These are phyloP conservation scores for Iphiclides podalirius DNA, from an alignment of 2,888 invertebrate species.

Conservation along the genomic window DNA sequence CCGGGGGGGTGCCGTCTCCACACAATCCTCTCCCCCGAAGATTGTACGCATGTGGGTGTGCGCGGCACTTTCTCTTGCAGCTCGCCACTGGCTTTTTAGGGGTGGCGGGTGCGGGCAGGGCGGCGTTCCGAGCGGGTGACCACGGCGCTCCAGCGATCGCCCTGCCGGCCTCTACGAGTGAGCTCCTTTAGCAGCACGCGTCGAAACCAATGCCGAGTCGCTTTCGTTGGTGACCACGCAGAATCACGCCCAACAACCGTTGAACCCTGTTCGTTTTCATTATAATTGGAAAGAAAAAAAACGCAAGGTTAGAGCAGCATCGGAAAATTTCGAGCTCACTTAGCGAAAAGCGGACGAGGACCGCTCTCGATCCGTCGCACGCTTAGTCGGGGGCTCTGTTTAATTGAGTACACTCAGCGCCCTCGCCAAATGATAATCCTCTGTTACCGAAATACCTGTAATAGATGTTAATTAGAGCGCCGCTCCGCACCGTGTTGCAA, in stretches of 20 bases:
- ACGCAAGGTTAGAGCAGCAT: too few species aligned
- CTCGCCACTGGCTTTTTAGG: slow-evolving; percentile 81
- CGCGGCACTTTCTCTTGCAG: slow-evolving; percentile 82
- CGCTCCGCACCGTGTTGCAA: slow-evolving; percentile 58
- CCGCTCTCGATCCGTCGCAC: slow-evolving; percentile 11
- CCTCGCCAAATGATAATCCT: slow-evolving; percentile 75
- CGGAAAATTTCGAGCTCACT: slow-evolving; percentile 5
- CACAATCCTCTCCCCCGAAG: slow-evolving; percentile 70
- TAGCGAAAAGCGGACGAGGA: slow-evolving; percentile 27
- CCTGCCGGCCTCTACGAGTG: slow-evolving; percentile 18
- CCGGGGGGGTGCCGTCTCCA: slow-evolving; percentile 65
- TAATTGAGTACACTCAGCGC: slow-evolving; percentile 78
- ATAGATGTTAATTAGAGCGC: slow-evolving; percentile 77
- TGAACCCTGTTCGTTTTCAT: too few species aligned
- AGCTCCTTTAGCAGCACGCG: too few species aligned
- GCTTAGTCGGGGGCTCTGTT: slow-evolving; percentile 43
- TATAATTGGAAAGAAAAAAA: too few species aligned
- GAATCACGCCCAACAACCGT: too few species aligned
- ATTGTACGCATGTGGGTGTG: slow-evolving; percentile 77
- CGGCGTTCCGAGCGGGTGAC: slow-evolving; percentile 77
- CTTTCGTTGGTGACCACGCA: too few species aligned
- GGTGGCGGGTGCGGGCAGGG: slow-evolving; percentile 57
- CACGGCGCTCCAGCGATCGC: slow-evolving; percentile 63
- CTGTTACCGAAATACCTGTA: slow-evolving; percentile 75
- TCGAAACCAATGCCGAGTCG: too few species aligned